These are phyloP conservation scores for Danionella dracula DNA, from an alignment of 2,797 vertebrate species.

Conservation along the genomic window DNA sequence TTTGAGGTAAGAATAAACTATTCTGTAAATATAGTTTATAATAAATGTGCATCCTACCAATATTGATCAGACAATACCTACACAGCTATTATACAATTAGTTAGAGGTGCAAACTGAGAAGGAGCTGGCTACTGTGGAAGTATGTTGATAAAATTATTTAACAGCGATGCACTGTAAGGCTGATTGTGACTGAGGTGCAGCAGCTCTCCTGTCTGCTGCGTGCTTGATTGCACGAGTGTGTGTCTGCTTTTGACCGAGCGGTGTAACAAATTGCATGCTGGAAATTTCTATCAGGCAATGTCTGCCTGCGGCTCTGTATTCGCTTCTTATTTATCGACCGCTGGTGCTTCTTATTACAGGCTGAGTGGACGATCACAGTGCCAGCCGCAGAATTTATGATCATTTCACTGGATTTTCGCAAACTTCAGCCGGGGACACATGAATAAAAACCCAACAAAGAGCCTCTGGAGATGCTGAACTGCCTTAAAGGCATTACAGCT, in stretches of 20 bases:
- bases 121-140: too few relatives aligned
- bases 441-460: slow-evolving; percentile 44
- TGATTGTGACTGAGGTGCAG: neutral
- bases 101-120: too few relatives aligned
- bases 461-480: neutral
- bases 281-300: slow-evolving; percentile 50
- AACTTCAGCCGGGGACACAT: slow-evolving; percentile 15
- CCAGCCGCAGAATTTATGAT: slow-evolving; percentile 56
- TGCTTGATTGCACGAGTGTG: neutral
- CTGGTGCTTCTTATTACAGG: slow-evolving; percentile 59
- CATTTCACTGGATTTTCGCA: slow-evolving; percentile 38
- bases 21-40: too few relatives aligned
- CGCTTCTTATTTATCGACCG: slow-evolving; percentile 63
- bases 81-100: too few relatives aligned
- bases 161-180: neutral
- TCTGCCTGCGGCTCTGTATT: slow-evolving; percentile 36
- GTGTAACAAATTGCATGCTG: slow-evolving; percentile 52
- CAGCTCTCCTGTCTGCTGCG: neutral
- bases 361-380: slow-evolving; percentile 59
- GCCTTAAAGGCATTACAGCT: neutral
- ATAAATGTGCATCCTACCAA: too few relatives aligned
- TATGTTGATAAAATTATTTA: too few relatives aligned
- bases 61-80: too few relatives aligned
- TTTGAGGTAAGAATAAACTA: too few relatives aligned
- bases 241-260: slow-evolving; percentile 36